Evolutionary conservation across 2,888 invertebrate genomes (phyloP), one percentile per base, ranked within the genome.

Genomic region (Lepidocyrtinus sp.): DNA sequence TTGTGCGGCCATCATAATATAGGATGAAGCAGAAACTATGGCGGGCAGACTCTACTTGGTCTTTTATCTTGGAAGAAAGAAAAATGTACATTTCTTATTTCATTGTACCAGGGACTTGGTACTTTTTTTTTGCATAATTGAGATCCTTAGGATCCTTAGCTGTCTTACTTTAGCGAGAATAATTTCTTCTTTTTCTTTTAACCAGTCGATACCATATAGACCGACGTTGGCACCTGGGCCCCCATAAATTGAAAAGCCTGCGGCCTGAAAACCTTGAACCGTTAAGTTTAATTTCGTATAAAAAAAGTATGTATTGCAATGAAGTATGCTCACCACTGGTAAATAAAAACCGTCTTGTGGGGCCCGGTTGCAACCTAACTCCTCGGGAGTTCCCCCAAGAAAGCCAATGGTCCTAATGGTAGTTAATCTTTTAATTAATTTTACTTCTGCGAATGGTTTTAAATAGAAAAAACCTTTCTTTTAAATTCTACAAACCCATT

Each of bases 231-330:
- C 77, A 1, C 46, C 71, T 26, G 71, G 17, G 0, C 77, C 72
- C 19, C 22, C n/a, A 25, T 72, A 77, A n/a, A 77, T 24, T 2
- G 77, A 70, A 0, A 61, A 26, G 2, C 77, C 77, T n/a, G 62
- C 70, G 0, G 68, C 68, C 75, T 75, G 15, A 2, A 67, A 7
- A 7, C 36, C 36, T 7, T 12, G 12, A 36, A 5, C 36, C 5
- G 5, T 36, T 36, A 36, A 7, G 36, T 12, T 36, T 5, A 7
- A n/a, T n/a, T n/a, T n/a, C n/a, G n/a, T n/a, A n/a, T 36, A 5
- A 36, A 7, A 36, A 36, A 36, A 36, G 12, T 36, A 12, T 36
- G 12, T 7, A 36, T 7, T 36, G 36, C 5, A 5, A 36, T 7
- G 36, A 36, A 36, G 36, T 7, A 36, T 36, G 36, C 12, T 7